These are phyloP conservation scores for Seriola aureovittata DNA, from an alignment of 2,113 vertebrate genomes.

Conservation along the genomic window DNA sequence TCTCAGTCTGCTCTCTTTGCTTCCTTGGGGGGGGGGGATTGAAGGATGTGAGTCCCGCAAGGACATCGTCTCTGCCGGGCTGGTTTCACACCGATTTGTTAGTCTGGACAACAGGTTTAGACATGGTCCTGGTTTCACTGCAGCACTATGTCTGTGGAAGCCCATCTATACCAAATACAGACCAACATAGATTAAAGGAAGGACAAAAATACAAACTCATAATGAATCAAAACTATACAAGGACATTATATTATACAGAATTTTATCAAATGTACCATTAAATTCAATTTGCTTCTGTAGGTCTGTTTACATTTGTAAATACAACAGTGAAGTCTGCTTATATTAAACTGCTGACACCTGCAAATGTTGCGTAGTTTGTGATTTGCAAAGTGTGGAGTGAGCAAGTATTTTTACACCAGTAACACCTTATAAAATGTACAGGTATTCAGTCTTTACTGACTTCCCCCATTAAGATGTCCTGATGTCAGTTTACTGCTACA, in stretches of 20 bases:
- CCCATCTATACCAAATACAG: background rate
- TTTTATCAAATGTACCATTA: background rate
- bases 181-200: background rate
- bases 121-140: background rate
- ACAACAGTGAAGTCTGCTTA: background rate
- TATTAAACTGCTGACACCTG: background rate
- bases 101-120: background rate
- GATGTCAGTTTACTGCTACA: background rate
- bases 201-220: background rate
- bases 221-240: background rate
- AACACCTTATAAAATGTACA: too few species aligned
- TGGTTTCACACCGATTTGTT: background rate
- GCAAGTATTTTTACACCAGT: too few species aligned
- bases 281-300: background rate
- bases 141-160: background rate
- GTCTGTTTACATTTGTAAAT: background rate
- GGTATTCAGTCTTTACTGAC: background rate
- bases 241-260: background rate
- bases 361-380: background rate
- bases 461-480: background rate
- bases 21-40: background rate
- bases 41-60: constrained; percentile 14
- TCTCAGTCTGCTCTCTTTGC: background rate
- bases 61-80: constrained; percentile 49
- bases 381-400: background rate